Base-by-base conservation (phyloP, 2,113 vertebrate genomes). In the Trachemys scripta region DNA sequence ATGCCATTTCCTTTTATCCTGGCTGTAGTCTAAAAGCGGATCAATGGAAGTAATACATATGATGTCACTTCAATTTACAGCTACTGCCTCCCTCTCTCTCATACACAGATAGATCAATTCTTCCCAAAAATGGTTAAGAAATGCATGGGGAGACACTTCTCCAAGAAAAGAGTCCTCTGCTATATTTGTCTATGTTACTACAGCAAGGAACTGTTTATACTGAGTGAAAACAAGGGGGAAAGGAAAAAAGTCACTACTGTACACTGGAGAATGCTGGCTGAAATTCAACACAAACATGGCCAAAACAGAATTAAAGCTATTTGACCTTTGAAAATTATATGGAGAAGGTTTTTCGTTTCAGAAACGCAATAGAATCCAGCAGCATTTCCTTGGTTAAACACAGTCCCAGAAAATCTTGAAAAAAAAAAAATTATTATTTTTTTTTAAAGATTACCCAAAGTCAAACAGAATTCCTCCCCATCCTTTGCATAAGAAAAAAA, bases 91-190 rank as follows among this genome's bases (percentile, higher is more conserved):
- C 89, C 82, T 95, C 93, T 98, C 97, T 97, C 12, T 8, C 89
- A 78, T 89, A 95, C 90, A 98, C 88, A 97, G 97, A 98, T 98
- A 96, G 95, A 98, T 98, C 93, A 35, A 98, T 98, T 98, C 98
- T 99, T 99, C 98, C 99, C 99, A 98, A 99, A 99, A 99, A 99
- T 98, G 98, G 99, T 98, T 98, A 98, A 98, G 98, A 99, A 99
- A 99, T 98, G 98, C 98, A 98, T 45, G 53, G 93, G 96, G 97
- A 98, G 94, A 96, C 96, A 97, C 97, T 97, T 98, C 98, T 97
- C 98, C 94, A 95, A 98, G 98, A 98, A 98, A 98, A 97, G 95
- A 86, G 95, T 98, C 98, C 98, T 98, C 97, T 95, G 98, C 99
- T 99, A 99, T 99, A 99, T 99, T 99, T 99, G 98, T 98, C 98